Evolutionary conservation across 2,113 vertebrate species (phyloP).

Genomic region (Ailurus styani): DNA sequence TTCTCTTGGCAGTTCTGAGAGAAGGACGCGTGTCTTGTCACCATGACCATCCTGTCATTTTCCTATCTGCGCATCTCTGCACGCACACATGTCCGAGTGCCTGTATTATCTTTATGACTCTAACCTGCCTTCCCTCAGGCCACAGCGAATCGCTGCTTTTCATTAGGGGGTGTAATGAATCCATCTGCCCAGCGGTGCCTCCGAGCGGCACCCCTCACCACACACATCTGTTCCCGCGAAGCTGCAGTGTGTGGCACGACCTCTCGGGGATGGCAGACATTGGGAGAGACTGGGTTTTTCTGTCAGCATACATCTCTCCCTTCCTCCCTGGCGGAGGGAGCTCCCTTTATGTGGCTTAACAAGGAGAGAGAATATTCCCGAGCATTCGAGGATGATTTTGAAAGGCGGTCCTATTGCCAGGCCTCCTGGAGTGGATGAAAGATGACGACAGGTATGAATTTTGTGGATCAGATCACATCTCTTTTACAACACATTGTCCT

Average conservation of each 20-base stretch:
- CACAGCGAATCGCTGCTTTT: conserved; percentile 7
- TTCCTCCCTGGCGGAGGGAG: neutral
- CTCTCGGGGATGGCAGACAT: conserved; percentile 9
- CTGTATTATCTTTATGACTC: conserved; percentile 8
- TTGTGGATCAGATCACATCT: conserved; percentile 40
- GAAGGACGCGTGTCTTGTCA: neutral
- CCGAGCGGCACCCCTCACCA: neutral
- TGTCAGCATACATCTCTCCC: conserved; percentile 3
- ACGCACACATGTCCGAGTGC: neutral
- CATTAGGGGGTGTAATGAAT: conserved; percentile 39
- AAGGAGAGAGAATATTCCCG: conserved; percentile 17
- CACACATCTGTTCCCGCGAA: conserved; percentile 35
- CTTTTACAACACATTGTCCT: conserved; percentile 46
- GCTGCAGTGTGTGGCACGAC: neutral
- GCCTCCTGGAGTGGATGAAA: conserved; percentile 6
- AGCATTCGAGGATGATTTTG: neutral
- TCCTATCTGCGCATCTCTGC: neutral
- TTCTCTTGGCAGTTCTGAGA: neutral
- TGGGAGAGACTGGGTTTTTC: neutral
- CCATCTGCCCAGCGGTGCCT: conserved; percentile 21
- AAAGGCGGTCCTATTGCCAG: conserved; percentile 23
- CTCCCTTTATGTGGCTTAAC: conserved; percentile 20
- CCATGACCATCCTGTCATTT: neutral
- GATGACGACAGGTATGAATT: neutral
- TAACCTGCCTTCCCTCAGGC: conserved; percentile 34